Evolutionary conservation across 2,797 vertebrate species (phyloP), one percentile per base, ranked within the genome.

Genomic region (Artibeus lituratus): DNA sequence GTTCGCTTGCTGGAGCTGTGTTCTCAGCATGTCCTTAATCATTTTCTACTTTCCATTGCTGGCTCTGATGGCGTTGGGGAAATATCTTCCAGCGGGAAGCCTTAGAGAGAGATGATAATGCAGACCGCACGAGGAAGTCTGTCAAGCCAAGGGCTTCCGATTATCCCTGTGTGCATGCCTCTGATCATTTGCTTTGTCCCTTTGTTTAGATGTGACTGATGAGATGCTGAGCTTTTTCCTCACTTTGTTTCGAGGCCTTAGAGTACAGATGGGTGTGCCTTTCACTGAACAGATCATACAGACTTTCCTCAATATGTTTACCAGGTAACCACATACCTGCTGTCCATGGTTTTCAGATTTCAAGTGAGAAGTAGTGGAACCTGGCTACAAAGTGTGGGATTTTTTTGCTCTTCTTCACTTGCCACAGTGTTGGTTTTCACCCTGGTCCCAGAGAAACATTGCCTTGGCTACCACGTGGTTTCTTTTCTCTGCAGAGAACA

Each of bases 231-330:
- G 99, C 97, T 99, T 99, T 98, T 99, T 99, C 99, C 98, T 99
- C 97, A 99, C 99, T 7, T 98, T 99, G 84, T 99, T 99, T 98
- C 99, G 99, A 98, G 99, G 99, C 12, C 98, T 99, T 97, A 98
- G 99, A 97, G 99, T 99, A 65, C 99, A 99, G 98, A 99, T 99
- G 99, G 99, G 99, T 0, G 99, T 99, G 78, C 98, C 99, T 95
- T 99, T 99, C 98, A 99, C 99, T 0, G 99, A 99, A 96, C 99
- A 99, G 98, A 99, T 99, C 97, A 99, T 99, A 96, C 99, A 99
- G 98, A 99, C 99, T 62, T 99, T 99, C 98, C 99, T 99, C 94
- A 99, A 99, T 98, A 99, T 99, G 99, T 99, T 99, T 98, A 99
- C 99, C 97, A 99, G 99, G 99, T 99, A 98, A 95, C 12, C 24